Conservation (phyloP, 2,113 vertebrate genomes). For the Mustela nigripes region DNA sequence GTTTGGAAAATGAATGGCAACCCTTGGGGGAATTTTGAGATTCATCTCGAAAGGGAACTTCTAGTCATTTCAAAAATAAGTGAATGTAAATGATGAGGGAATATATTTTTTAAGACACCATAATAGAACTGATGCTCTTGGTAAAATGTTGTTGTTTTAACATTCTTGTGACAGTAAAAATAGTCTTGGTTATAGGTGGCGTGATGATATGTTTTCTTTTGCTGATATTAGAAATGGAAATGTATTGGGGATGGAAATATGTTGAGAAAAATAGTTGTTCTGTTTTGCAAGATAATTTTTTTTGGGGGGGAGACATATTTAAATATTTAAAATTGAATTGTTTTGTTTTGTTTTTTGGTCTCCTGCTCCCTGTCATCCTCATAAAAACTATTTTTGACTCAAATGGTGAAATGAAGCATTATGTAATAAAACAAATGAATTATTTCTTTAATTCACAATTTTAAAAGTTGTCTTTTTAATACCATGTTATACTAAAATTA, state of each 20-base stretch:
- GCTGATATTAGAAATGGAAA: background rate
- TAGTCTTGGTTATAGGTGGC: constrained; percentile 9
- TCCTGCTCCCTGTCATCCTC: background rate
- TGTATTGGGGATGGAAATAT: constrained; percentile 44
- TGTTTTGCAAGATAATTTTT: background rate
- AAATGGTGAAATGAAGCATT: background rate
- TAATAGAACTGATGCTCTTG: constrained; percentile 1
- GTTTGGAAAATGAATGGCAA: constrained; percentile 5
- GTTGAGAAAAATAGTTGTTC: background rate
- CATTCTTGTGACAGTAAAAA: constrained; percentile 28
- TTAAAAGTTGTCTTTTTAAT: background rate
- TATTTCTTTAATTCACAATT: background rate
- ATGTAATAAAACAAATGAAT: constrained; percentile 19
- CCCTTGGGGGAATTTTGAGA: constrained; percentile 5
- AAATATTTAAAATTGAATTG: constrained; percentile 10
- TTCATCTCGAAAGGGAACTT: background rate
- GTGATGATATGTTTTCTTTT: constrained; percentile 11
- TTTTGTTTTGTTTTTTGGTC: background rate
- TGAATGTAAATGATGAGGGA: background rate
- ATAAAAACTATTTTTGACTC: constrained; percentile 46
- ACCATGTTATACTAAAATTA: constrained; percentile 4
- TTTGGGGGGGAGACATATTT: background rate
- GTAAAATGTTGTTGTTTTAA: constrained; percentile 47
- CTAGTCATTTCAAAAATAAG: constrained; percentile 8
- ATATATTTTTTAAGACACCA: background rate